These are phyloP conservation scores for Bos taurus DNA, from an alignment of 2,113 vertebrate species.

Conservation along the genomic window DNA sequence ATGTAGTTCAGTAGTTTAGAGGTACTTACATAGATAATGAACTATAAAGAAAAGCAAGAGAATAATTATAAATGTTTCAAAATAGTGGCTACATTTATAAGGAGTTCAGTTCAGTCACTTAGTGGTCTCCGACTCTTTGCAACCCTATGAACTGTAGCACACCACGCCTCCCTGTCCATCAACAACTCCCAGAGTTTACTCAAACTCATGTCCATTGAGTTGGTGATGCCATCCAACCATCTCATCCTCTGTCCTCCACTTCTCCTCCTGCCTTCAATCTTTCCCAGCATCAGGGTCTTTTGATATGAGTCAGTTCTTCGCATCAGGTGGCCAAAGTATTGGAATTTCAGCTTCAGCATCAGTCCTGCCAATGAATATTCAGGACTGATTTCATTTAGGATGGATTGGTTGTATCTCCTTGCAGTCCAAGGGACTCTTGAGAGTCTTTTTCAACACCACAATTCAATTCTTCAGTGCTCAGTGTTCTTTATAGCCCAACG, in stretches of 20 bases:
- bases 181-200: neutral
- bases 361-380: neutral
- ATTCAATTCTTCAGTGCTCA: rapidly evolving
- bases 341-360: neutral
- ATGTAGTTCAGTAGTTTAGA: neutral
- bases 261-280: neutral
- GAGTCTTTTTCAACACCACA: neutral
- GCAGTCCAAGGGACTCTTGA: neutral
- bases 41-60: neutral
- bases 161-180: neutral
- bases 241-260: neutral
- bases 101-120: neutral
- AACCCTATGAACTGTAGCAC: neutral
- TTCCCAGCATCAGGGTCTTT: neutral
- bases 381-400: neutral
- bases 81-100: neutral
- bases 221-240: neutral
- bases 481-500: neutral
- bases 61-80: neutral
- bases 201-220: neutral
- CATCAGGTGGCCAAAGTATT: neutral
- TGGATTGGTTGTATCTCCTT: neutral
- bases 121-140: rapidly evolving
- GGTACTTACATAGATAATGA: neutral
- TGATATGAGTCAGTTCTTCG: neutral